A percentile compares a stretch with the other conserved stretches of the same genome.
These are phyloP conservation scores for Clytia hemisphaerica DNA, from an alignment of 30 jellyfish, hydroid and myxozoan species.

Conservation along the genomic window DNA sequence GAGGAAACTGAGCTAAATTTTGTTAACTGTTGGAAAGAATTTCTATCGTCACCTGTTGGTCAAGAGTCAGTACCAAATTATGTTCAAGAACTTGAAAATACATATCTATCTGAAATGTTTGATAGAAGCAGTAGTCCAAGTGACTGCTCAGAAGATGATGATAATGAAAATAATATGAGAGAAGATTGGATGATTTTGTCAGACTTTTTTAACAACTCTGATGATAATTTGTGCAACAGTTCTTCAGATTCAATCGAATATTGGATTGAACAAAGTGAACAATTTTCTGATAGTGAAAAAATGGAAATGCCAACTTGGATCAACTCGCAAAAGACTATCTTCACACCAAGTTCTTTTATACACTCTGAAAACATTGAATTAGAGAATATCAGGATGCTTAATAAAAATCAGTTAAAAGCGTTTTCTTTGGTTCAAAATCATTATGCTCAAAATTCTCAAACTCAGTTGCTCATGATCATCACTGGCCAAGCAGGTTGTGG, in stretches of 20 bases:
- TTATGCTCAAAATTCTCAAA: no score
- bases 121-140: background rate
- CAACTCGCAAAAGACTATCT: background rate
- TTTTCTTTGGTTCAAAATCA: no score
- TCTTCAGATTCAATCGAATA: background rate
- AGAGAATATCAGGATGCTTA: no score
- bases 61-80: background rate
- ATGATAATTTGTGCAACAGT: background rate
- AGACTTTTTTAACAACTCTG: background rate
- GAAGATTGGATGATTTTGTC: constrained; percentile 8
- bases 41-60: background rate
- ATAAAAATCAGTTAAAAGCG: no score
- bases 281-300: background rate
- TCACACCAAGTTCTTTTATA: no score
- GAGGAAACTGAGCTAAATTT: background rate
- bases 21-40: background rate
- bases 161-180: background rate
- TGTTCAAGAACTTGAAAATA: background rate
- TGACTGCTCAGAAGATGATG: background rate
- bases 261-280: background rate
- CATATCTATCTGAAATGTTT: no score
- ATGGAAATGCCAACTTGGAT: background rate
- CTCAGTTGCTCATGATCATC: no score
- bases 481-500: no score
- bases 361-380: no score